Base-by-base conservation (phyloP, 2,797 vertebrate species). In the Loris lydekkerianus region DNA sequence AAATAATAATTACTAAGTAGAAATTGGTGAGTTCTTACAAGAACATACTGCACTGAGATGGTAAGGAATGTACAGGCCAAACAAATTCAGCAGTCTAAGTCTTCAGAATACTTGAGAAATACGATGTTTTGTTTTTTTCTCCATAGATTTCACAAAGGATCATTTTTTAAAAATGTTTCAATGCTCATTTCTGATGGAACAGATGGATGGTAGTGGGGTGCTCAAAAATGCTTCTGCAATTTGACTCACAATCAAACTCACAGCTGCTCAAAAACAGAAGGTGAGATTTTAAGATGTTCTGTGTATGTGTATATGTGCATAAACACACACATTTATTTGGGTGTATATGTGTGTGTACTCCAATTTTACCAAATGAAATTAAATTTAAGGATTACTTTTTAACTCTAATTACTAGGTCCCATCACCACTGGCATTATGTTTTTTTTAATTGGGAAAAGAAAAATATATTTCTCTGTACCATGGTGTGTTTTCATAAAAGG, bases 161-260 rank as follows among this genome's bases (percentile, higher is more conserved):
- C 40, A 43, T 78, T 84, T 87, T 82, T 94, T 46, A 15, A 5
- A 53, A 27, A 82, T 85, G 56, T 81, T 93, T 94, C 53, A 85
- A n/a, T 91, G 70, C 9, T 94, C 75, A 72, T 91, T 97, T 94
- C 29, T 93, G 65, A 92, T 56, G 60, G 72, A 97, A 94, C 81
- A 94, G 69, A 95, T 96, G 86, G 70, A 63, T 92, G 70, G 70
- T 86, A 86, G 60, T 73, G 23, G 65, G 76, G 67, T 82, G 15
- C 27, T 94, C 65, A 86, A 94, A 92, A 92, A 58, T 87, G 67
- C 78, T 94, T 95, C 86, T 92, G 80, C 49, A 96, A 77, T 82
- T 89, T 89, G 83, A 34, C 75, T 89, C 80, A 95, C 20, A 96
- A 90, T 78, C 77, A 82, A 86, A 94, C 25, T 84, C 86, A 72